These are phyloP conservation scores for Protonemura montana DNA, from an alignment of 2,888 invertebrate genomes.

Conservation along the genomic window DNA sequence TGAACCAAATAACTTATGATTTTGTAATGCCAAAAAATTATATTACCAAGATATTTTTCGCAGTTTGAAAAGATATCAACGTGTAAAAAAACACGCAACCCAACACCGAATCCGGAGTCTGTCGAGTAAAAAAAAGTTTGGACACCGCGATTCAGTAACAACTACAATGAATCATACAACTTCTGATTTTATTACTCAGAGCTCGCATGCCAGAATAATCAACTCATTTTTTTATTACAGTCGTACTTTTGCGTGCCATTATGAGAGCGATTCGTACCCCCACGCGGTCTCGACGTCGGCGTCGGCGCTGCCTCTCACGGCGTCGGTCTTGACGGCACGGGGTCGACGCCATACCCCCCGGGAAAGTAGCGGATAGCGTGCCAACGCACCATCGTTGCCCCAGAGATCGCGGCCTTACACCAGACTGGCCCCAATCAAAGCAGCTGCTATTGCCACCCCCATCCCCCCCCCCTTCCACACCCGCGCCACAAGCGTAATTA, in stretches of 20 bases:
- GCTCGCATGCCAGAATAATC: not conserved
- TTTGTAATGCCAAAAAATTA: no score
- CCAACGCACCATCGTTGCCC: not conserved
- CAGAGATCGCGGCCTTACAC: not conserved
- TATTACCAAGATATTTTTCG: no score
- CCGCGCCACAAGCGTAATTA: no score
- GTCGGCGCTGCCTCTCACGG: not conserved
- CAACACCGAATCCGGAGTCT: not conserved
- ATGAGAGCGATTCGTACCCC: not conserved
- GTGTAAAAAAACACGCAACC: not conserved
- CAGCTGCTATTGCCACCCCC: not conserved
- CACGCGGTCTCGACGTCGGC: not conserved
- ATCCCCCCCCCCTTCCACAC: not conserved
- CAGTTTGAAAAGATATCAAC: no score
- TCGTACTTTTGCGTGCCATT: not conserved
- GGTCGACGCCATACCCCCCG: not conserved
- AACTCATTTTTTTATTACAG: conserved; percentile 4
- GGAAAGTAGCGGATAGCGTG: not conserved
- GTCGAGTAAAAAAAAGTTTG: not conserved
- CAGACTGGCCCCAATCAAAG: not conserved
- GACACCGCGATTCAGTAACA: not conserved
- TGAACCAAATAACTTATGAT: no score
- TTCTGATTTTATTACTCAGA: not conserved
- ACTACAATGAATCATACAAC: not conserved
- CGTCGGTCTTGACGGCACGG: not conserved